phyloP scores from a whole-genome alignment of 2,797 vertebrate species.

The Scyliorhinus canicula region DNA sequence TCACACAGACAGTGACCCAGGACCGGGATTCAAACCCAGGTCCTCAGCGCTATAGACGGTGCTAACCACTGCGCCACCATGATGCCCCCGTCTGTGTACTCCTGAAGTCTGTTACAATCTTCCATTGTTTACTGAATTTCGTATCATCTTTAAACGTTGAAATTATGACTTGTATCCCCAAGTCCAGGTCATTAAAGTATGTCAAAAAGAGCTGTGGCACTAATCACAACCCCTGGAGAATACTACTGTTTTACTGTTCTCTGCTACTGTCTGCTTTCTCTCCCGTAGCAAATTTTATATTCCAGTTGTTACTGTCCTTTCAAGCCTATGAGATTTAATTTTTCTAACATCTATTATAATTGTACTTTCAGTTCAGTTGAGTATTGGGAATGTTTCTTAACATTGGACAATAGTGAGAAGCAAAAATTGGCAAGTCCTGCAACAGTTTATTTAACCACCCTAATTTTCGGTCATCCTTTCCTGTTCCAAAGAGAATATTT shows the following conservation, averaged over 20 bases:
- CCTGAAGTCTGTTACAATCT: background rate
- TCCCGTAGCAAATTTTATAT: background rate
- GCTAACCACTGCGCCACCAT: too few species aligned
- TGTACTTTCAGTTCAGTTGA: background rate
- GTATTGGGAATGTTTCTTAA: background rate
- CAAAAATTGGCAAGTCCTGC: background rate
- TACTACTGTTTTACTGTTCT: background rate
- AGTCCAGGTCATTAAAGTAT: background rate
- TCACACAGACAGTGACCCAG: too few species aligned
- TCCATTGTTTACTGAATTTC: background rate
- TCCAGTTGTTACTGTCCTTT: background rate
- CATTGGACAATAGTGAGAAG: background rate
- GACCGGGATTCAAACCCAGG: too few species aligned
- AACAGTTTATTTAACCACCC: background rate
- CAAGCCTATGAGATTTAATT: background rate
- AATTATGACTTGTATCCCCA: background rate
- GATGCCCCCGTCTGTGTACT: background rate
- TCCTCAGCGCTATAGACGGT: too few species aligned
- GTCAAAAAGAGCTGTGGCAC: background rate
- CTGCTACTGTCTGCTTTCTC: background rate
- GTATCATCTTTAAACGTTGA: background rate
- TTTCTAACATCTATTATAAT: background rate
- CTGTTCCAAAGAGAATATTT: background rate
- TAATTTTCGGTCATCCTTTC: background rate
- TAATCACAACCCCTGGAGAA: background rate